These are phyloP conservation scores for Anthophora plumipes DNA, from an alignment of 2,888 invertebrate species.

Conservation along the genomic window DNA sequence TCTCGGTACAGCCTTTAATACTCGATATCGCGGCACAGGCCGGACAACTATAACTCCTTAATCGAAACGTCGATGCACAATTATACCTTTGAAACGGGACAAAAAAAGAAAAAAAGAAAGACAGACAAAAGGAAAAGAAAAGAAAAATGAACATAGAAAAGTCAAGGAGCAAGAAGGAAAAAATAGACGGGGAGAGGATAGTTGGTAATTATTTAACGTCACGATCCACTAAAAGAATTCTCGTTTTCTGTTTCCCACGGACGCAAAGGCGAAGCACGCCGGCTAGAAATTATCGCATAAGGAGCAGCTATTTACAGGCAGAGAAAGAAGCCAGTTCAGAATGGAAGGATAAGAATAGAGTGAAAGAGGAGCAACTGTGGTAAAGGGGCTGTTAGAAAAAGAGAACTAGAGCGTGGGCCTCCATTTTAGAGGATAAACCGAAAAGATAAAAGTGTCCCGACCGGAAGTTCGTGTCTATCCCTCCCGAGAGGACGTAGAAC, in stretches of 20 bases:
- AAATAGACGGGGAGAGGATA: neutral
- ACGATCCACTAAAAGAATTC: slow-evolving; percentile 27
- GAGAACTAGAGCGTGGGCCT: slow-evolving; percentile 58
- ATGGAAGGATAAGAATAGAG: slow-evolving; percentile 3
- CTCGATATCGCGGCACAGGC: neutral
- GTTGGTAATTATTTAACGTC: slow-evolving; percentile 33
- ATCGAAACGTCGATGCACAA: slow-evolving; percentile 32
- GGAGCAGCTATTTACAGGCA: slow-evolving; percentile 35
- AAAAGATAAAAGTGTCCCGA: slow-evolving; percentile 65
- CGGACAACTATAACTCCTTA: neutral
- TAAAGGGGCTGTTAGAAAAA: too few relatives aligned
- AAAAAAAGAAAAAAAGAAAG: neutral
- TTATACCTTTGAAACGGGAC: neutral
- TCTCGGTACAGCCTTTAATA: neutral
- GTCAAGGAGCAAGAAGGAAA: neutral
- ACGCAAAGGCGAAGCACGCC: neutral
- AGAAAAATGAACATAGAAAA: neutral
- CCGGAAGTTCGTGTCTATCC: slow-evolving; percentile 53
- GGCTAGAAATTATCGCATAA: slow-evolving; percentile 36
- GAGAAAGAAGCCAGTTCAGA: slow-evolving; percentile 24
- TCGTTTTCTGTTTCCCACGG: neutral
- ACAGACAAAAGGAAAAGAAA: neutral
- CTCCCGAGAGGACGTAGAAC: neutral
- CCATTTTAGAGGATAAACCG: slow-evolving; percentile 62
- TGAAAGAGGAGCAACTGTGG: neutral